Conservation (phyloP, 2,888 invertebrate genomes). For the Chouioia cunea region DNA sequence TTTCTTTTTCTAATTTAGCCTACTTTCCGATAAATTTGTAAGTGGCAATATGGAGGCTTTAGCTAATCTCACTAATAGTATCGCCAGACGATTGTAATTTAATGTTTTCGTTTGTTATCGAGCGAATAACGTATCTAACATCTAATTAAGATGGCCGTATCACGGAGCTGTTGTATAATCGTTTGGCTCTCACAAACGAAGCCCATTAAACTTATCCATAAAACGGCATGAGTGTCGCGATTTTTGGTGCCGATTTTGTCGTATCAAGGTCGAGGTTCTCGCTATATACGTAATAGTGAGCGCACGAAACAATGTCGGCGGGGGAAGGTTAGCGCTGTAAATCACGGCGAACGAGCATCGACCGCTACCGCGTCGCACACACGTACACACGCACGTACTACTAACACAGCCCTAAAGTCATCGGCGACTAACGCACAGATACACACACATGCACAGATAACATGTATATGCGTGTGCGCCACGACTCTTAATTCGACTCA, state of each 20-base stretch:
- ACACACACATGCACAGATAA: conserved; percentile 41
- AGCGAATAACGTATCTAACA: neutral
- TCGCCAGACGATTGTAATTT: no score
- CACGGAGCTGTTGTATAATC: no score
- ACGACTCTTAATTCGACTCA: conserved; percentile 49
- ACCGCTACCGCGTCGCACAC: conserved; percentile 43
- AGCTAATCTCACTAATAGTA: no score
- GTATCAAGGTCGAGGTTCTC: no score
- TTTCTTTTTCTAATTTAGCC: no score
- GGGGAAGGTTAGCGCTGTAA: conserved; percentile 64
- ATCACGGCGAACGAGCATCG: conserved; percentile 65
- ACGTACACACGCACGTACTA: no score
- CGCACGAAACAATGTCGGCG: conserved; percentile 58
- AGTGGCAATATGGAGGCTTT: no score
- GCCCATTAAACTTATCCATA: no score
- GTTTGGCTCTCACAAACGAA: no score
- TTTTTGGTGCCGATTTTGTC: no score
- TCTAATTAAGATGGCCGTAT: neutral
- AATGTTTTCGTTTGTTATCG: neutral
- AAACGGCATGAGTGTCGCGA: no score
- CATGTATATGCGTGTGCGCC: neutral
- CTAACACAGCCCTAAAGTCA: conserved; percentile 60
- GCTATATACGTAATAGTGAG: conserved; percentile 42
- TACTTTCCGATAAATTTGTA: no score
- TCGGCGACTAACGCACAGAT: conserved; percentile 51